Percentiles rank a stretch among this genome's conserved stretches.
Conservation (phyloP, 1,140 invertebrate genomes). For the Melipona quadrifasciata region DNA sequence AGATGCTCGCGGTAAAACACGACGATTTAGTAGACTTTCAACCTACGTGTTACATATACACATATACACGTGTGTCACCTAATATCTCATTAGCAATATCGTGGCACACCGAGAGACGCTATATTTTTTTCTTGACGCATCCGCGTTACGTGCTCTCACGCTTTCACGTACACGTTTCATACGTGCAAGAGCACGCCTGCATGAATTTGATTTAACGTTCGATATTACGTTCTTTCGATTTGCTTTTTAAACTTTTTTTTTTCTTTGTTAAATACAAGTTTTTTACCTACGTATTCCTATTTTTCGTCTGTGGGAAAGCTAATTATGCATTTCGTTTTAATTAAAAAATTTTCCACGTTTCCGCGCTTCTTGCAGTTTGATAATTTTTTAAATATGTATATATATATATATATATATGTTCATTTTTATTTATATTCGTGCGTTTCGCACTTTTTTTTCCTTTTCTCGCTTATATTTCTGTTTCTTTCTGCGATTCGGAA, state of each 20-base stretch:
- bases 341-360: background rate
- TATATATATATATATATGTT: too few relatives aligned
- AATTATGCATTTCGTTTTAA: background rate
- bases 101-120: background rate
- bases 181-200: background rate
- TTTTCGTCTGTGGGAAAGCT: background rate
- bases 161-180: background rate
- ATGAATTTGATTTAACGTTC: background rate
- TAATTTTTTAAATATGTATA: too few relatives aligned
- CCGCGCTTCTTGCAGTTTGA: background rate
- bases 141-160: background rate
- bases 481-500: background rate
- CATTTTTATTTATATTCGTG: too few relatives aligned
- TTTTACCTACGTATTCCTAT: background rate
- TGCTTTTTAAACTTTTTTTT: background rate
- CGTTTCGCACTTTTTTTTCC: too few relatives aligned
- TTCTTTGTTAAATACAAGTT: background rate
- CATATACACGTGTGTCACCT: background rate
- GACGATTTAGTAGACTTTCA: conserved; percentile 7
- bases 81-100: conserved; percentile 6
- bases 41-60: background rate
- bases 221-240: background rate
- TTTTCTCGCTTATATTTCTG: too few relatives aligned
- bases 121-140: background rate
- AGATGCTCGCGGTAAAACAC: conserved; percentile 7